A percentile compares a stretch with the other conserved stretches of the same genome.
Conservation (phyloP, 2,113 vertebrate species). For the Camelus dromedarius region DNA sequence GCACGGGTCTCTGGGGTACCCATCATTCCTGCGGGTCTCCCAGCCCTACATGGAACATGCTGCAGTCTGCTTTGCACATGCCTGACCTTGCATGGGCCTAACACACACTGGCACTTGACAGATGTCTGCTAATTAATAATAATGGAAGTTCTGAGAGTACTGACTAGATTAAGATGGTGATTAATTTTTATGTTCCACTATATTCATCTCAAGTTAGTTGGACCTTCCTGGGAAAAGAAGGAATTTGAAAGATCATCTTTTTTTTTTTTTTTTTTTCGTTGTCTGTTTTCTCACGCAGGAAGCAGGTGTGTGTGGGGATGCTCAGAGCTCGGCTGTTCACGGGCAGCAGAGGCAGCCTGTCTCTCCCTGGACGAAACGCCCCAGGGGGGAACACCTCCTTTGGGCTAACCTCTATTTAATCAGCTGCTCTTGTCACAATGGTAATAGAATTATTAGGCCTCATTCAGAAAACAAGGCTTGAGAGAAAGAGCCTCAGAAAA, state of each 20-base stretch:
- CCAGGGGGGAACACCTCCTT: background rate
- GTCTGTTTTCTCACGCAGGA: background rate
- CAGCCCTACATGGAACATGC: background rate
- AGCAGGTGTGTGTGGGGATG: background rate
- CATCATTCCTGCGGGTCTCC: background rate
- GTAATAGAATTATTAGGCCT: background rate
- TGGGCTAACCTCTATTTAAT: background rate
- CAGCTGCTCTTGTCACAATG: background rate
- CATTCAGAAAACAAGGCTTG: background rate
- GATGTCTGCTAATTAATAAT: background rate
- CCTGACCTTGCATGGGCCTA: background rate
- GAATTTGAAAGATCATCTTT: background rate
- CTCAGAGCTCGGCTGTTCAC: background rate
- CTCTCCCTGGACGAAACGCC: background rate
- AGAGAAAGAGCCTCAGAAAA: background rate
- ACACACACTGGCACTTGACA: background rate
- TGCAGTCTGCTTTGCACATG: background rate
- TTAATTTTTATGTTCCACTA: background rate
- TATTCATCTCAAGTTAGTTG: background rate
- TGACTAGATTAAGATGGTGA: background rate
- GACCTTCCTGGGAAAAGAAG: background rate
- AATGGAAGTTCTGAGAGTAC: background rate
- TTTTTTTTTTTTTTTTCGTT: background rate
- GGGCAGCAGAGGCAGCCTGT: background rate
- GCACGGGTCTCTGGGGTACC: background rate